Evolutionary conservation across 2,797 vertebrate species (phyloP).

Genomic region (Oreortyx pictus): DNA sequence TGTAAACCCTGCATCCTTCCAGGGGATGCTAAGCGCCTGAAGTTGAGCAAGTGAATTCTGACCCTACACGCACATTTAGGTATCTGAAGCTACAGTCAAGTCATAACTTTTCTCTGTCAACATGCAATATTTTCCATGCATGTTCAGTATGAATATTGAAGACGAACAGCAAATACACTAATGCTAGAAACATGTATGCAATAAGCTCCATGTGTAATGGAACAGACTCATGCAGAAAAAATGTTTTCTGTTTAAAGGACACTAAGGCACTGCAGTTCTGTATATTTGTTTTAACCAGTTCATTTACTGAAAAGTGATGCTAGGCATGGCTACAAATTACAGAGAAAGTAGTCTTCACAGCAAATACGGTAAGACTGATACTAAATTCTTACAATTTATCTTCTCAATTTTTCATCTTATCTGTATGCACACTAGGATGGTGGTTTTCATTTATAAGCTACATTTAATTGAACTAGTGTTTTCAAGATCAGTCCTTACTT

Average conservation of each 20-base stretch:
- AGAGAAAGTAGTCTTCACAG: neutral
- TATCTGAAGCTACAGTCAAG: neutral
- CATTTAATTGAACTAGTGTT: neutral
- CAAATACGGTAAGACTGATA: neutral
- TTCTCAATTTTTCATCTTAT: neutral
- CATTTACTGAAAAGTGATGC: neutral
- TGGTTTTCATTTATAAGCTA: neutral
- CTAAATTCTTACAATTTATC: neutral
- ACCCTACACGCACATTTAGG: neutral
- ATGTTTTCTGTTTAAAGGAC: neutral
- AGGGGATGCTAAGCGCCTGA: neutral
- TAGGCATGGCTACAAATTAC: neutral
- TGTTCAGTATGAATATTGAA: neutral
- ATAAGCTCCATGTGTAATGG: neutral
- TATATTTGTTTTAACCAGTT: neutral
- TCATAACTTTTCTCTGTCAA: neutral
- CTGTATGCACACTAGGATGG: neutral
- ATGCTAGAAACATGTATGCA: neutral
- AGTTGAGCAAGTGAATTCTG: neutral
- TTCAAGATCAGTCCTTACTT: neutral
- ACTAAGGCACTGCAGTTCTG: neutral
- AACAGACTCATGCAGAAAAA: neutral
- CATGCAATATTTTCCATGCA: neutral
- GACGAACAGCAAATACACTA: neutral
- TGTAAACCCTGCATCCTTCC: neutral